phyloP scores from a whole-genome alignment of 2,888 invertebrate species.

The Drosophila stalkeri region DNA sequence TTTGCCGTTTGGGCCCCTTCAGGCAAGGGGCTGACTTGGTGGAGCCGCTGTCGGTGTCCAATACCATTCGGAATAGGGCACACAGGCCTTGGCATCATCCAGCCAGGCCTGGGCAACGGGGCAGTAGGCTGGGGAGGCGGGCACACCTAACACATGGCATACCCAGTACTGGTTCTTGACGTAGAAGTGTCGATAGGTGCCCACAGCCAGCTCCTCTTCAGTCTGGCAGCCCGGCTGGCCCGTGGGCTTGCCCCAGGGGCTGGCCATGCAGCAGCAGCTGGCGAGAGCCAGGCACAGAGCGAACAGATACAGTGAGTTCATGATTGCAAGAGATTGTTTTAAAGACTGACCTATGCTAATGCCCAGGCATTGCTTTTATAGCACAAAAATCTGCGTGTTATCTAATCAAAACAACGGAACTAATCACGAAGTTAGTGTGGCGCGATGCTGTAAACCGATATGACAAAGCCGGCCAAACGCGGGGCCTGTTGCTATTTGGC shows the following conservation, averaged over 20 bases:
- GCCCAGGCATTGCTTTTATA: conserved; percentile 46
- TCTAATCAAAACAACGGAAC: conserved; percentile 63
- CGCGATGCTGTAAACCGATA: conserved; percentile 44
- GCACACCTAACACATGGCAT: conserved; percentile 55
- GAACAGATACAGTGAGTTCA: conserved; percentile 52
- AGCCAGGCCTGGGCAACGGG: conserved; percentile 49
- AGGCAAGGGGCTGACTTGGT: conserved; percentile 62
- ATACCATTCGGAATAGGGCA: conserved; percentile 66
- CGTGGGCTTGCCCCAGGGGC: conserved; percentile 40
- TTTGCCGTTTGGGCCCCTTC: background rate
- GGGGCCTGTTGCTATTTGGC: conserved; percentile 43
- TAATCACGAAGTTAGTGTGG: conserved; percentile 18
- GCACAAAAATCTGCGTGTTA: conserved; percentile 14
- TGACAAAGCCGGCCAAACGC: conserved; percentile 3
- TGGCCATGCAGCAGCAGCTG: conserved; percentile 22
- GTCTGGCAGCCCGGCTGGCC: conserved; percentile 74
- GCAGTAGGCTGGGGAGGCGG: conserved; percentile 56
- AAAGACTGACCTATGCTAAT: conserved; percentile 56
- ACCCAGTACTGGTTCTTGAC: conserved; percentile 65
- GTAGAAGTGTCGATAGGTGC: conserved; percentile 54
- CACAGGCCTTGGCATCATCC: conserved; percentile 63
- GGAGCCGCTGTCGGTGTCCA: conserved; percentile 69
- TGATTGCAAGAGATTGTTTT: conserved; percentile 18
- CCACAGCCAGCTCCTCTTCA: conserved; percentile 56
- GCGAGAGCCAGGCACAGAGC: conserved; percentile 39